Percentiles rank a stretch among this genome's conserved stretches.
These are phyloP conservation scores for Caenorhabditis sp. DNA, from an alignment of 2,888 invertebrate species.

Conservation along the genomic window DNA sequence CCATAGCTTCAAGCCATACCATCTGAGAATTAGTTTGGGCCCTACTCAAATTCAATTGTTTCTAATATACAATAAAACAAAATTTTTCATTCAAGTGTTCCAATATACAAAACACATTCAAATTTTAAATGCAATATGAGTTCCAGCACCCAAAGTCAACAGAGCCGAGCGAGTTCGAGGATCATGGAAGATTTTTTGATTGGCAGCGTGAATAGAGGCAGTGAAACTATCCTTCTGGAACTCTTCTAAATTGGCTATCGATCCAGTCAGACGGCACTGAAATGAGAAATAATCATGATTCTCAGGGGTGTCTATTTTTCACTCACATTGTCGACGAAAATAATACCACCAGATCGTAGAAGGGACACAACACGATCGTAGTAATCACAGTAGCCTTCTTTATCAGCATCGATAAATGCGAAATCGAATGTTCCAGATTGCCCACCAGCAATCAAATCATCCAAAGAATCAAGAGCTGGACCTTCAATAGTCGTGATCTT, in stretches of 20 bases:
- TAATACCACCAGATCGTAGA: conserved; percentile 72
- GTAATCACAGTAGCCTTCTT: conserved; percentile 70
- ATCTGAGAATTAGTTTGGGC: no score
- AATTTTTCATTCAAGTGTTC: no score
- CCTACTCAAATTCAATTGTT: no score
- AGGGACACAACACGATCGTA: conserved; percentile 72
- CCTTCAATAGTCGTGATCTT: conserved; percentile 45
- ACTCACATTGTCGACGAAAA: conserved; percentile 72
- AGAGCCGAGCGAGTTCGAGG: conserved; percentile 61
- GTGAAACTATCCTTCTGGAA: background rate
- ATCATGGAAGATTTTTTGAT: conserved; percentile 48
- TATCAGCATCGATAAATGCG: conserved; percentile 71
- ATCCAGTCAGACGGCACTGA: conserved; percentile 24
- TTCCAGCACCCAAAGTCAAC: conserved; percentile 68
- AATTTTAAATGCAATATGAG: conserved; percentile 60
- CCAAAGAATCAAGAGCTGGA: conserved; percentile 41
- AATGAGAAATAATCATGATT: no score
- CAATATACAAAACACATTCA: no score
- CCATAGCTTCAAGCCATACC: no score
- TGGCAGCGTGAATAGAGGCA: conserved; percentile 17
- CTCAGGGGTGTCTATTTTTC: no score
- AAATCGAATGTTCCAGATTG: conserved; percentile 61
- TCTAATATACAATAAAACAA: no score
- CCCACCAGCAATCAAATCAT: conserved; percentile 57
- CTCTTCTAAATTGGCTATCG: conserved; percentile 3